These are phyloP conservation scores for Promerops cafer DNA, from an alignment of 2,113 vertebrate species.

Conservation along the genomic window DNA sequence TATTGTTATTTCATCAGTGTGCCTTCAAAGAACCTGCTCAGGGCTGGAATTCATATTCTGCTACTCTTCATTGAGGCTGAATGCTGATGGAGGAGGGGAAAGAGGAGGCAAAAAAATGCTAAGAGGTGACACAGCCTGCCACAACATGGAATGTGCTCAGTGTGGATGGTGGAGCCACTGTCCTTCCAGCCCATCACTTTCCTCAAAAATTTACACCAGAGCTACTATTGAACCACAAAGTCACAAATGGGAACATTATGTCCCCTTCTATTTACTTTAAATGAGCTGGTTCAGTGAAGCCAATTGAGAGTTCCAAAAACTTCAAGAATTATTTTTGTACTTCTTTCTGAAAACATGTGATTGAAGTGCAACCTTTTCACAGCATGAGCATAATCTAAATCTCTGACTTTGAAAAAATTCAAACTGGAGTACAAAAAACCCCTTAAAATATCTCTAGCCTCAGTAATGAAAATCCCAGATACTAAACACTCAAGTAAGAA, in stretches of 20 bases:
- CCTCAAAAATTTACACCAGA: not conserved
- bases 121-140: not conserved
- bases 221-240: not conserved
- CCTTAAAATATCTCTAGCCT: not conserved
- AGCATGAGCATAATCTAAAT: not conserved
- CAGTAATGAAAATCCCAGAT: not conserved
- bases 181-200: not conserved
- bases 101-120: not conserved
- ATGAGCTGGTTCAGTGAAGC: not conserved
- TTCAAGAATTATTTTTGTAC: not conserved
- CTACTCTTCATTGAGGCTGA: not conserved
- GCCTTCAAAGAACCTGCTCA: not conserved
- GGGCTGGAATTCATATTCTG: not conserved
- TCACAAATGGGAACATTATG: not conserved
- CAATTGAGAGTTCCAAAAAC: not conserved
- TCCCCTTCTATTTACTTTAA: not conserved
- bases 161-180: not conserved
- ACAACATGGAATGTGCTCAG: fast-evolving
- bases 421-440: not conserved
- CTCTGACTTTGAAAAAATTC: not conserved
- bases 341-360: not conserved
- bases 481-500: not conserved
- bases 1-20: not conserved
- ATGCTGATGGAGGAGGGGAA: not conserved
- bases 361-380: not conserved